Evolutionary conservation across 2,113 vertebrate genomes (phyloP).

Genomic region (Zeus faber): DNA sequence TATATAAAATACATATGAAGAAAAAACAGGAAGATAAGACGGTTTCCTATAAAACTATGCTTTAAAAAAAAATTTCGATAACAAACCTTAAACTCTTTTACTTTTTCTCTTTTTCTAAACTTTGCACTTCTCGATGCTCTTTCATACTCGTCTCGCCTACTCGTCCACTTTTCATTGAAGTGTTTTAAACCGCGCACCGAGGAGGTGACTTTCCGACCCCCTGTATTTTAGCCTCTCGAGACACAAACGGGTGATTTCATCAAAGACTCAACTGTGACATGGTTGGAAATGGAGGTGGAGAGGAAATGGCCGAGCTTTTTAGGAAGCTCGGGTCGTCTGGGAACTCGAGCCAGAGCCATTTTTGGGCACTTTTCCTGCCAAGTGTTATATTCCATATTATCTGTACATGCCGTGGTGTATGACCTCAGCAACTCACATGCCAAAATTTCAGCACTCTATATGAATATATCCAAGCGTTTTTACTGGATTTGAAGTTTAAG

Average conservation of each 20-base stretch:
- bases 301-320: too few relatives aligned
- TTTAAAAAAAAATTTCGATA: slow-evolving; percentile 36
- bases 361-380: too few relatives aligned
- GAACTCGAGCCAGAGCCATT: too few relatives aligned
- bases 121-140: slow-evolving; percentile 47
- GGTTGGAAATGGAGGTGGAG: too few relatives aligned
- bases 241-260: too few relatives aligned
- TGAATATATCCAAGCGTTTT: slow-evolving; percentile 23
- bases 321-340: too few relatives aligned
- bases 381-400: slow-evolving; percentile 13
- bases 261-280: too few relatives aligned
- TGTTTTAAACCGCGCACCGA: too few relatives aligned
- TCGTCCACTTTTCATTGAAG: slow-evolving; percentile 46
- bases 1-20: slow-evolving; percentile 17
- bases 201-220: too few relatives aligned
- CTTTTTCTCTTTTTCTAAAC: slow-evolving; percentile 48
- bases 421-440: slow-evolving; percentile 49
- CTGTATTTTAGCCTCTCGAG: too few relatives aligned
- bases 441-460: slow-evolving; percentile 39
- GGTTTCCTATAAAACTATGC: slow-evolving; percentile 24
- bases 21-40: slow-evolving; percentile 15
- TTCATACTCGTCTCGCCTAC: slow-evolving; percentile 31
- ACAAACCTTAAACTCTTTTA: slow-evolving; percentile 36
- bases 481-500: not conserved
- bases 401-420: slow-evolving; percentile 29